Conservation (phyloP, 2,797 vertebrate genomes). For the Sebastes trivittatus region DNA sequence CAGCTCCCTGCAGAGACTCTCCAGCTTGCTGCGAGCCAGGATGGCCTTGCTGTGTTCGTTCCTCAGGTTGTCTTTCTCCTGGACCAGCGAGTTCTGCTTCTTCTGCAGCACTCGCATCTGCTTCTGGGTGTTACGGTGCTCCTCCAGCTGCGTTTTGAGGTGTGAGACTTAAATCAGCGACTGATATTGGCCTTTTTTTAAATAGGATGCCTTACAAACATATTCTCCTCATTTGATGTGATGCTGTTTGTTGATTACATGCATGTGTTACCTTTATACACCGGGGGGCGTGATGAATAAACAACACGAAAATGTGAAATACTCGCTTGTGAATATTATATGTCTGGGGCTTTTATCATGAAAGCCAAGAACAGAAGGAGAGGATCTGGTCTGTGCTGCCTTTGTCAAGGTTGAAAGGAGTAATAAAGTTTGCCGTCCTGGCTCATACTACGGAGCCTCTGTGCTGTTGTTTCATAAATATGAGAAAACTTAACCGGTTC, state of each 20-base stretch:
- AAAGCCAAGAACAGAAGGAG: too few relatives aligned
- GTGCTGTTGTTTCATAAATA: too few relatives aligned
- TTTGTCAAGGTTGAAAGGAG: too few relatives aligned
- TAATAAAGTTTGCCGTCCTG: too few relatives aligned
- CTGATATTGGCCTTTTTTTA: neutral
- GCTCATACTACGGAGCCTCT: accelerated
- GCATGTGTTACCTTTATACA: neutral
- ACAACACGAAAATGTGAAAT: too few relatives aligned
- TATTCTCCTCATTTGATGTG: neutral
- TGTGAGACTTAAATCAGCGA: accelerated
- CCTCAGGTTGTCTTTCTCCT: constrained; percentile 96
- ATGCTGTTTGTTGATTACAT: neutral
- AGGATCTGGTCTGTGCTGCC: too few relatives aligned
- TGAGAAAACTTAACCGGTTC: too few relatives aligned
- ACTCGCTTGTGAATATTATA: too few relatives aligned
- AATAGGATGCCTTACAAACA: neutral
- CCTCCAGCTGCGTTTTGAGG: constrained; percentile 85
- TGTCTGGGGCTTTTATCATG: too few relatives aligned
- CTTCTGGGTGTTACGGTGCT: constrained; percentile 94
- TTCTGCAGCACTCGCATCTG: constrained; percentile 96
- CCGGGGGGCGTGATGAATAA: accelerated
- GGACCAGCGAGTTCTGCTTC: constrained; percentile 94
- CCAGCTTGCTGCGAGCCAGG: constrained; percentile 96
- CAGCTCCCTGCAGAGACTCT: constrained; percentile 96
- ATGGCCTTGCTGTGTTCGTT: constrained; percentile 97